Evolutionary conservation across 2,797 vertebrate genomes (phyloP).

Genomic region (Trachurus trachurus): DNA sequence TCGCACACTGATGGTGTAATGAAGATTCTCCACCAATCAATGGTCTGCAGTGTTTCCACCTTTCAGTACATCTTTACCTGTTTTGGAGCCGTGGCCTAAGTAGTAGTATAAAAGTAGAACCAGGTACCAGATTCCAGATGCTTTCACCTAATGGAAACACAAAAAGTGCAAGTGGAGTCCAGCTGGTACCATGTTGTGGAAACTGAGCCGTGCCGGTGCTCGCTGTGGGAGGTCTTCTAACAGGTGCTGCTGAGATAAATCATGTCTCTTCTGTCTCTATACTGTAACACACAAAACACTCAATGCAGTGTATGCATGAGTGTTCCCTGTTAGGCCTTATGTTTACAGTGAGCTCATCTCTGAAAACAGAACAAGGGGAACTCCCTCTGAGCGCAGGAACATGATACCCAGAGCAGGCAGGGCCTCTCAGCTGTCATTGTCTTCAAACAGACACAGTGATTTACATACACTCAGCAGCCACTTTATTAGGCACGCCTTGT

Average conservation of each 20-base stretch:
- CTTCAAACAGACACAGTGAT: slow-evolving; percentile 22
- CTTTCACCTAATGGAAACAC: too few relatives aligned
- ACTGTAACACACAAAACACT: slow-evolving; percentile 18
- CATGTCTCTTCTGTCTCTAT: slow-evolving; percentile 4
- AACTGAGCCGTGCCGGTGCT: too few relatives aligned
- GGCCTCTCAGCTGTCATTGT: slow-evolving; percentile 9
- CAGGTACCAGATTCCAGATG: too few relatives aligned
- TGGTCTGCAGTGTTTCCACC: too few relatives aligned
- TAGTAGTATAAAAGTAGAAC: too few relatives aligned
- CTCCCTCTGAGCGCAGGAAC: slow-evolving; percentile 63
- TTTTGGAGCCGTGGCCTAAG: too few relatives aligned
- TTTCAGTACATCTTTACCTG: too few relatives aligned
- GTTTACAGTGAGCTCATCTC: slow-evolving; percentile 42
- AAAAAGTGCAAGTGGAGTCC: too few relatives aligned
- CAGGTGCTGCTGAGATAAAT: slow-evolving; percentile 12
- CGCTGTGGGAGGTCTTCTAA: background rate
- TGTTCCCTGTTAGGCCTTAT: slow-evolving; percentile 21
- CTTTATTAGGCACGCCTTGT: too few relatives aligned
- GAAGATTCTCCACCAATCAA: too few relatives aligned
- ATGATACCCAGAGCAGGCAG: slow-evolving; percentile 12
- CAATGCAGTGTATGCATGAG: slow-evolving; percentile 32
- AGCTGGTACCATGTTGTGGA: too few relatives aligned
- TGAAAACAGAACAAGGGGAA: slow-evolving; percentile 53
- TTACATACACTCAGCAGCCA: slow-evolving; percentile 1
- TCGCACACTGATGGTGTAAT: too few relatives aligned